These are phyloP conservation scores for Cuniculus paca DNA, from an alignment of 2,797 vertebrate genomes.

Conservation along the genomic window DNA sequence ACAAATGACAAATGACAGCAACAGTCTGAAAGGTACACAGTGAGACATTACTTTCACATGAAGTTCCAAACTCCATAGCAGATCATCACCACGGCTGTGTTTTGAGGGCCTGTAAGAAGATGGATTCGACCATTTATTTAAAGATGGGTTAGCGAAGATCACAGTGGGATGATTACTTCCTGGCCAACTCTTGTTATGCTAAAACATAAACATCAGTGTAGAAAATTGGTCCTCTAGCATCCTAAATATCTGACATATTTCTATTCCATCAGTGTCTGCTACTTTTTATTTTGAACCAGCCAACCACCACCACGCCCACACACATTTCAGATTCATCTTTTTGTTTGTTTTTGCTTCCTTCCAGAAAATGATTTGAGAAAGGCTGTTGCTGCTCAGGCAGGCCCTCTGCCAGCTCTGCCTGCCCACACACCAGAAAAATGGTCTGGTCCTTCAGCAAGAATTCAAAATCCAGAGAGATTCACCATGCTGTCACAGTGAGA, in stretches of 20 bases:
- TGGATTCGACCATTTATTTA: not conserved
- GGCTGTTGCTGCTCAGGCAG: not conserved
- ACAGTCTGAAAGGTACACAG: not conserved
- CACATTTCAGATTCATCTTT: not conserved
- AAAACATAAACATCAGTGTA: not conserved
- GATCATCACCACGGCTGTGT: not conserved
- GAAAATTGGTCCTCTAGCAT: not conserved
- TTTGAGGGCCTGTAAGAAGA: not conserved
- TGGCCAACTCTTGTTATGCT: not conserved
- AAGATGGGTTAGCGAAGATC: not conserved
- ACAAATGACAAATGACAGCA: constrained; percentile 1
- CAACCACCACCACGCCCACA: not conserved
- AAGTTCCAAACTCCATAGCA: not conserved
- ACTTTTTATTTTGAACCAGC: not conserved
- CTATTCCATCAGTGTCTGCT: not conserved
- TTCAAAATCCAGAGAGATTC: not conserved
- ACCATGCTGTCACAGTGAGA: not conserved
- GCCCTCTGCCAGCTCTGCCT: not conserved
- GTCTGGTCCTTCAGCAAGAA: not conserved
- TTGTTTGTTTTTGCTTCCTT: not conserved
- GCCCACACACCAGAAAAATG: not conserved
- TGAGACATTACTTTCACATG: not conserved
- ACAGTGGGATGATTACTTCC: not conserved
- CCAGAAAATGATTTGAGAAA: not conserved
- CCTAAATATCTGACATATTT: not conserved